Conservation (phyloP, 2,888 invertebrate species). For the Uropetala carovei region DNA sequence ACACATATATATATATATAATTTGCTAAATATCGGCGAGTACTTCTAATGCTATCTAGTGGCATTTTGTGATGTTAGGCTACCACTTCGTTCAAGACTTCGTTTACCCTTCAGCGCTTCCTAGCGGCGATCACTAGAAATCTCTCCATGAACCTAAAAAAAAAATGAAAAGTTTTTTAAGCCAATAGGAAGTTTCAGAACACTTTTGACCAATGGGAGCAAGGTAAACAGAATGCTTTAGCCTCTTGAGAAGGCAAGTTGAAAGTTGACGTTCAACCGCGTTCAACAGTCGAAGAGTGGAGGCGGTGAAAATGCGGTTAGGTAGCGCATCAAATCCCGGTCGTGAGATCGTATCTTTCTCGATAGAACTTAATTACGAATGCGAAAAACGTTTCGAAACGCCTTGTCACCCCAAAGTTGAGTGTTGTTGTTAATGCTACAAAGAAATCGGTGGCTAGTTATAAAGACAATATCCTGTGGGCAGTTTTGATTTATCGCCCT, state of each 20-base stretch:
- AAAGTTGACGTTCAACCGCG: conserved; percentile 35
- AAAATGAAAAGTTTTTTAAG: not conserved
- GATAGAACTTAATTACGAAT: not conserved
- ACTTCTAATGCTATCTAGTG: too few species aligned
- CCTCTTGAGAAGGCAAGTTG: conserved; percentile 28
- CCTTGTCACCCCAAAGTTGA: not conserved
- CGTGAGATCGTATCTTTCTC: not conserved
- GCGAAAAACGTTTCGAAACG: not conserved
- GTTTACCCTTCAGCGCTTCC: too few species aligned
- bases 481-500: not conserved
- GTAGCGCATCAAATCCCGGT: not conserved
- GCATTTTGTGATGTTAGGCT: too few species aligned
- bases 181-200: not conserved
- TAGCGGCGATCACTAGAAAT: too few species aligned
- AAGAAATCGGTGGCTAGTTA: not conserved
- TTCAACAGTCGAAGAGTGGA: conserved; percentile 7
- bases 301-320: not conserved
- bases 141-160: not conserved
- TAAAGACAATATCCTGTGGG: not conserved
- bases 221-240: not conserved
- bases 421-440: not conserved
- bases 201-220: conserved; percentile 2
- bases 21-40: too few species aligned
- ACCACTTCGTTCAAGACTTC: too few species aligned
- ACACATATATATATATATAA: too few species aligned